Percentiles rank a stretch among this genome's conserved stretches.
phyloP scores from a whole-genome alignment of 2,888 invertebrate species.

The Muscina levida region DNA sequence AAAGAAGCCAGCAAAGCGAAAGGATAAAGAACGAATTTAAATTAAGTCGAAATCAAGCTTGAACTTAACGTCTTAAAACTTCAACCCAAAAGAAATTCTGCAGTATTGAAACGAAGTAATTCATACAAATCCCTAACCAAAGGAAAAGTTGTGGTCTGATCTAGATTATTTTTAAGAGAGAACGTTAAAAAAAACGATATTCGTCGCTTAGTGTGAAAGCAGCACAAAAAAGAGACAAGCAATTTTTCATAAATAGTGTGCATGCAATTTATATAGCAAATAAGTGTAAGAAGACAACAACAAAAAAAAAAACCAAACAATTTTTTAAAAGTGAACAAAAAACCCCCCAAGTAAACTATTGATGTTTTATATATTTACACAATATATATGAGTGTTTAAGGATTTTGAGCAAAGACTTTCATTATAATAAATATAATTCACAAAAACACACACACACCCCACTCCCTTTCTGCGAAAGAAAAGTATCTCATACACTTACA shows the following conservation, averaged over 20 bases:
- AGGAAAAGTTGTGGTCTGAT: constrained; percentile 65
- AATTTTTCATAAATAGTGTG: constrained; percentile 64
- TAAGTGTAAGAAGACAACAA: constrained; percentile 35
- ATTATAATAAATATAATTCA: background rate
- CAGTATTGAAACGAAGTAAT: constrained; percentile 63
- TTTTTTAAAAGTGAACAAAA: constrained; percentile 48
- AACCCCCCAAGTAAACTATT: constrained; percentile 32
- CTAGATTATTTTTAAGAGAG: constrained; percentile 58
- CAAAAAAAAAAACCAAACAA: constrained; percentile 47
- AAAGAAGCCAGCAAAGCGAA: constrained; percentile 10
- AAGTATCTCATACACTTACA: constrained; percentile 24
- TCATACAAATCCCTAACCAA: constrained; percentile 43
- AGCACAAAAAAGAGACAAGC: constrained; percentile 56
- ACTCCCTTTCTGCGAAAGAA: constrained; percentile 7
- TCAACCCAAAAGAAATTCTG: constrained; percentile 52
- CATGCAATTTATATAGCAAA: constrained; percentile 58
- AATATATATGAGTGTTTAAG: constrained; percentile 43
- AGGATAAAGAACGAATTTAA: constrained; percentile 63
- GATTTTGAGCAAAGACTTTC: constrained; percentile 35
- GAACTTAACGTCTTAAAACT: constrained; percentile 46
- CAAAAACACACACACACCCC: constrained; percentile 3
- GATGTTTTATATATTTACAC: constrained; percentile 62
- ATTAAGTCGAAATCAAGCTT: constrained; percentile 36
- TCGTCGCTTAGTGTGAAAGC: constrained; percentile 1
- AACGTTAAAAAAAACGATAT: constrained; percentile 10